Evolutionary conservation across 2,888 invertebrate species (phyloP).

Genomic region (Cryptops parisi): DNA sequence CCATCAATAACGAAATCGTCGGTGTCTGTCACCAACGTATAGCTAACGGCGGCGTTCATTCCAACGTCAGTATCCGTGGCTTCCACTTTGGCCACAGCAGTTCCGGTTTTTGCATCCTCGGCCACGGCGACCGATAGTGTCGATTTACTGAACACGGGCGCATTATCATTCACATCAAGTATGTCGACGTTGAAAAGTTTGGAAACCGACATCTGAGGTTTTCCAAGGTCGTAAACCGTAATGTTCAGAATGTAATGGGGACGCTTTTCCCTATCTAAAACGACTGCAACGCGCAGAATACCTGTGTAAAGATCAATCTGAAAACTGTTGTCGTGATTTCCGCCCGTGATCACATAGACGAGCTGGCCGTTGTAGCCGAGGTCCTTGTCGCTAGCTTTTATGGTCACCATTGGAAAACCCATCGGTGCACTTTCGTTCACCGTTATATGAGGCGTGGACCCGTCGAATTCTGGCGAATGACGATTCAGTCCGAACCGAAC

Average conservation of each 20-base stretch:
- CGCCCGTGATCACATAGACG: constrained; percentile 72
- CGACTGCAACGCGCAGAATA: constrained; percentile 68
- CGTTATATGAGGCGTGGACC: constrained; percentile 47
- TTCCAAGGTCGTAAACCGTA: constrained; percentile 70
- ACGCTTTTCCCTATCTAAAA: constrained; percentile 74
- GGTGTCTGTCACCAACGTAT: constrained; percentile 57
- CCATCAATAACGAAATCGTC: constrained; percentile 61
- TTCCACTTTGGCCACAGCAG: constrained; percentile 64
- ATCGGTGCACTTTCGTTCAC: constrained; percentile 72
- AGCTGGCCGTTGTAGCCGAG: constrained; percentile 83
- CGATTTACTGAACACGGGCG: constrained; percentile 68
- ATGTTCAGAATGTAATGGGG: constrained; percentile 71
- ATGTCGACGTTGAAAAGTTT: constrained; percentile 62
- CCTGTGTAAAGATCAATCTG: constrained; percentile 73
- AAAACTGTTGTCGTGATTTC: constrained; percentile 59
- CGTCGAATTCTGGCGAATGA: constrained; percentile 70
- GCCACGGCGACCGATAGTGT: constrained; percentile 68
- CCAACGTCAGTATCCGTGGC: constrained; percentile 75
- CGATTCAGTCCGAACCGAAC: constrained; percentile 73
- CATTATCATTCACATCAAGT: constrained; percentile 79
- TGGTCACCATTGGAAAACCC: constrained; percentile 44
- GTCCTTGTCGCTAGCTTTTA: constrained; percentile 69
- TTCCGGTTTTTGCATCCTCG: constrained; percentile 73
- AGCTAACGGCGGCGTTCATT: constrained; percentile 59
- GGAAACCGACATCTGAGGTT: constrained; percentile 62